phyloP scores from a whole-genome alignment of 2,797 vertebrate genomes.

The Paguma larvata region DNA sequence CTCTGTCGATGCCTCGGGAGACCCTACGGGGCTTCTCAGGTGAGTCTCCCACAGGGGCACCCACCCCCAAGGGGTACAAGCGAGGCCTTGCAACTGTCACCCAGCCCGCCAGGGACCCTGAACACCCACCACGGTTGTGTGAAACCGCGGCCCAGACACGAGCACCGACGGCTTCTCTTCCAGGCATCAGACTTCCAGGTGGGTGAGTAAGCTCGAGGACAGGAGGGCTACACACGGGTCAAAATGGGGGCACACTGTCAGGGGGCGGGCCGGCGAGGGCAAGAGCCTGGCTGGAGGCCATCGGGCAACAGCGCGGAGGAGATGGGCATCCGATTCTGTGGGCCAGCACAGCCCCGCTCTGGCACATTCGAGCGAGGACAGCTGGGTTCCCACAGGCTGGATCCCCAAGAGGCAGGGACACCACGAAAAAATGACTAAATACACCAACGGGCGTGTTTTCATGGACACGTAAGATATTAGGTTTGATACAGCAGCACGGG shows the following conservation, averaged over 20 bases:
- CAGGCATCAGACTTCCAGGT: not conserved
- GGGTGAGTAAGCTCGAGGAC: not conserved
- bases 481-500: not conserved
- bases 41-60: slow-evolving; percentile 67
- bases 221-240: slow-evolving; percentile 52
- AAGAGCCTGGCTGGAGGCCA: not conserved
- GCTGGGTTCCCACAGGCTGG: not conserved
- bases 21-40: slow-evolving; percentile 71
- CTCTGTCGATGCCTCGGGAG: slow-evolving; percentile 62
- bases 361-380: not conserved
- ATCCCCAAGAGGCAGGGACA: not conserved
- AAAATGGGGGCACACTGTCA: not conserved
- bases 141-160: slow-evolving; percentile 41
- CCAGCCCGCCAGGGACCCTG: slow-evolving; percentile 7
- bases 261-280: not conserved
- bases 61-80: slow-evolving; percentile 70
- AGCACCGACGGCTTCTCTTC: not conserved
- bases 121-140: slow-evolving; percentile 65
- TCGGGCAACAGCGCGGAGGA: not conserved
- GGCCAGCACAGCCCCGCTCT: not conserved
- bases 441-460: rapidly evolving
- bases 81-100: slow-evolving; percentile 65
- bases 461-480: rapidly evolving
- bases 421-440: too few relatives aligned
- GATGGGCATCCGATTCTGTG: not conserved